phyloP scores from a whole-genome alignment of 2,797 vertebrate genomes.

The Gymnocypris eckloni region DNA sequence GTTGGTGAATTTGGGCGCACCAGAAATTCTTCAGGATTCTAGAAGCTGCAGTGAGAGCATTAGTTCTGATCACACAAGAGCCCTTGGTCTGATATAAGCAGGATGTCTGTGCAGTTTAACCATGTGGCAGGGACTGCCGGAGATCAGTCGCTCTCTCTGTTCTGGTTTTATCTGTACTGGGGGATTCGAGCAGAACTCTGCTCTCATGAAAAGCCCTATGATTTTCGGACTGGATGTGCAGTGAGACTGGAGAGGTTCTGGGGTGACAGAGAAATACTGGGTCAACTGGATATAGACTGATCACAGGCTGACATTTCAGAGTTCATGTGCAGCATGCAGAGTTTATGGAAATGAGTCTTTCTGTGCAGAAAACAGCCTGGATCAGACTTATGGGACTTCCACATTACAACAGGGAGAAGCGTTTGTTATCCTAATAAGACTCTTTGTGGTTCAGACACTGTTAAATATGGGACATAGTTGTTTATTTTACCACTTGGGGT shows the following conservation, averaged over 20 bases:
- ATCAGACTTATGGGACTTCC: constrained; percentile 8
- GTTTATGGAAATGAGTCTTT: constrained; percentile 60
- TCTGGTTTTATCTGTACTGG: constrained; percentile 1
- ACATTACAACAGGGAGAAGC: not conserved
- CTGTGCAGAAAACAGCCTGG: constrained; percentile 31
- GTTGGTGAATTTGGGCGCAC: not conserved
- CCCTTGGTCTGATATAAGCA: constrained; percentile 10
- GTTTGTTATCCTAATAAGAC: constrained; percentile 23
- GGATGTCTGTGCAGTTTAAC: constrained; percentile 10
- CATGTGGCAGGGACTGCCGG: not conserved
- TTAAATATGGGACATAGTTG: constrained; percentile 11
- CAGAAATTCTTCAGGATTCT: not conserved
- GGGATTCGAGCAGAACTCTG: not conserved
- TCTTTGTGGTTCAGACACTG: not conserved
- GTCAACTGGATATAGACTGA: constrained; percentile 48
- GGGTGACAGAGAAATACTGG: constrained; percentile 7
- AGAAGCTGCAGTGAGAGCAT: not conserved
- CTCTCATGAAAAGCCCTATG: not conserved
- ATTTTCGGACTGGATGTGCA: not conserved
- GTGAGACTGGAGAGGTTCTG: not conserved
- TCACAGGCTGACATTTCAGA: constrained; percentile 65
- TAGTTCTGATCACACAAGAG: constrained; percentile 27
- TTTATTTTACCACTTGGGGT: constrained; percentile 15
- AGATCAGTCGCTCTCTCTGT: constrained; percentile 7
- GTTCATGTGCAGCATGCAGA: constrained; percentile 39